These are phyloP conservation scores for Stegostoma tigrinum DNA, from an alignment of 2,113 vertebrate species.

Conservation along the genomic window DNA sequence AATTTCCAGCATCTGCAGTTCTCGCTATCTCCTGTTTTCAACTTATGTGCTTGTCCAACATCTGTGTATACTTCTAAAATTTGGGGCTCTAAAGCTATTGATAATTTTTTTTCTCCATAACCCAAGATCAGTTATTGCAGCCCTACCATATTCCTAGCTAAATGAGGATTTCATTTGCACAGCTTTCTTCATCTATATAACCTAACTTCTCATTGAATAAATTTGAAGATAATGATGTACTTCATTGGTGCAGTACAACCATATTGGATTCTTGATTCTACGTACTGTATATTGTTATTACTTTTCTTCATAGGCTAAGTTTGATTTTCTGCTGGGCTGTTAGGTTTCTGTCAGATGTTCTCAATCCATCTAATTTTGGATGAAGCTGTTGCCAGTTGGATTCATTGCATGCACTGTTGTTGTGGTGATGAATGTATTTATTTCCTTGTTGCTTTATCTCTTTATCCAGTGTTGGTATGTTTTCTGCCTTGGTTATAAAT, in stretches of 20 bases:
- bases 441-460: not conserved
- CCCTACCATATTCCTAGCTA: not conserved
- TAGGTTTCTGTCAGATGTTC: not conserved
- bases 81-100: not conserved
- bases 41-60: not conserved
- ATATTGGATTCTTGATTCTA: not conserved
- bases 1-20: too few relatives aligned
- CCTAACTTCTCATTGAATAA: not conserved
- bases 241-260: not conserved
- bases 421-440: not conserved
- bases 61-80: not conserved
- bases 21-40: not conserved
- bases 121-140: not conserved
- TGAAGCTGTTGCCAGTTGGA: not conserved
- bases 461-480: not conserved
- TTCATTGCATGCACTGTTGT: not conserved
- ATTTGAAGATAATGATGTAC: not conserved
- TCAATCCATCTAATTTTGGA: not conserved
- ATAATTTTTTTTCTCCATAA: not conserved
- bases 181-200: not conserved
- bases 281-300: not conserved
- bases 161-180: not conserved
- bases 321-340: not conserved
- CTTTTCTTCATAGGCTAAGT: not conserved
- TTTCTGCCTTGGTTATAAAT: not conserved